Base-by-base conservation (phyloP, 2,113 vertebrate genomes). In the Clinocottus analis region DNA sequence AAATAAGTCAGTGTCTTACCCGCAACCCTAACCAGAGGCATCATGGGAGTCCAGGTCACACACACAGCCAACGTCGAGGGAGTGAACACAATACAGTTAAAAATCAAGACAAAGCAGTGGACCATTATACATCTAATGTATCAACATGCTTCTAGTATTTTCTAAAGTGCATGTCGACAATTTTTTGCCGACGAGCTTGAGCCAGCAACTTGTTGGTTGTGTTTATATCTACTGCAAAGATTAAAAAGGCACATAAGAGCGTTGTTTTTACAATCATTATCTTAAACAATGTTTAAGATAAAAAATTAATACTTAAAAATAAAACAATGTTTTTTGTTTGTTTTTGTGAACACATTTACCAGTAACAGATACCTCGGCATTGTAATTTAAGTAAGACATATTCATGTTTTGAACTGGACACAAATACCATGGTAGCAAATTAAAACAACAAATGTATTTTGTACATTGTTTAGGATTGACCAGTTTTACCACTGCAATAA, bases 11-110 rank as follows among this genome's bases (percentile, higher is more conserved):
- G 59, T 8, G 67, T 65, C 98, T 97, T 96, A 99, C 98, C 98
- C 98, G 93, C 97, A 99, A 84, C 98, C 98, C 98, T 99, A 91
- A 56, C 84, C 93, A 92, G 47, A 43, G 37, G 59, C 31, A 78
- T 56, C 80, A 80, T 14, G 45, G 7, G 31, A 69, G 75, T 79
- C 74, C 77, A 91, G 89, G 93, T 85, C 85, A 83, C 83, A 81
- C 41, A 83, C 59, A 77, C 0, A 60, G 66, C 91, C 89, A 90
- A 58, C 87, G 91, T 41, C 45, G 75, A 89, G 70, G 90, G 91
- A 94, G 89, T 61, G 86, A 91, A 90, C 79, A 85, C 83, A 87
- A 90, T 81, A 94, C 78, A 95, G 85, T 92, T 96, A 93, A 85
- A 53, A 85, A 43, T 47, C 58, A 65, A 23, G 35, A 68, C 27